Percentiles rank a stretch among this genome's conserved stretches.
Conservation (phyloP, 2,797 vertebrate species). For the Girardinus metallicus region DNA sequence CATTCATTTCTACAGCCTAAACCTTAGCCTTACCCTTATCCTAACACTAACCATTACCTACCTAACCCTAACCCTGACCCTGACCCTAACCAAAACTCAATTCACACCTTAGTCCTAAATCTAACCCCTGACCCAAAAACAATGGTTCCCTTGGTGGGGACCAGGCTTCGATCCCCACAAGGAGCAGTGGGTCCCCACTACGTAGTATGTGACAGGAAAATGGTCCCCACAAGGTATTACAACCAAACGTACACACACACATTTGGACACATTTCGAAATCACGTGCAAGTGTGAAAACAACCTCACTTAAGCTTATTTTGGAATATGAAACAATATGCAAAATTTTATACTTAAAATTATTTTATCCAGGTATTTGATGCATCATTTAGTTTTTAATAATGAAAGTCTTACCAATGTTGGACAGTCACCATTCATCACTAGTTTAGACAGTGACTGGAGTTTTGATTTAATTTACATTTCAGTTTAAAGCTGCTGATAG, state of each 20-base stretch:
- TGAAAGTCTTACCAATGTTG: not conserved
- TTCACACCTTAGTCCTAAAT: too few species aligned
- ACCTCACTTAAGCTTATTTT: not conserved
- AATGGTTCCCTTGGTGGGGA: too few species aligned
- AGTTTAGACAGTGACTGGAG: not conserved
- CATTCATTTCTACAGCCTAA: too few species aligned
- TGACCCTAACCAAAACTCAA: too few species aligned
- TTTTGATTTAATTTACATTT: slow-evolving; percentile 12
- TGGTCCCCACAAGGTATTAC: not conserved
- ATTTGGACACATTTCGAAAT: slow-evolving; percentile 15
- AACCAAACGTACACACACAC: not conserved
- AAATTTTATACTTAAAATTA: too few species aligned
- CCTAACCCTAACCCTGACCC: too few species aligned
- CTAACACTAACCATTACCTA: too few species aligned
- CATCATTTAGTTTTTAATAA: not conserved
- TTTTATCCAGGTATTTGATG: not conserved
- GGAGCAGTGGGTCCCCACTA: too few species aligned
- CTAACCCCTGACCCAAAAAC: too few species aligned
- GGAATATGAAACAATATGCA: not conserved
- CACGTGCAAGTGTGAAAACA: not conserved
- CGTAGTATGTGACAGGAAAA: too few species aligned
- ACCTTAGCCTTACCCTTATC: too few species aligned
- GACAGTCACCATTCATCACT: not conserved
- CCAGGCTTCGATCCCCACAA: too few species aligned
- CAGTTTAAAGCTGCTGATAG: not conserved